These are phyloP conservation scores for Cynodonichthys magdalenae DNA, from an alignment of 2,797 vertebrate species.

Conservation along the genomic window DNA sequence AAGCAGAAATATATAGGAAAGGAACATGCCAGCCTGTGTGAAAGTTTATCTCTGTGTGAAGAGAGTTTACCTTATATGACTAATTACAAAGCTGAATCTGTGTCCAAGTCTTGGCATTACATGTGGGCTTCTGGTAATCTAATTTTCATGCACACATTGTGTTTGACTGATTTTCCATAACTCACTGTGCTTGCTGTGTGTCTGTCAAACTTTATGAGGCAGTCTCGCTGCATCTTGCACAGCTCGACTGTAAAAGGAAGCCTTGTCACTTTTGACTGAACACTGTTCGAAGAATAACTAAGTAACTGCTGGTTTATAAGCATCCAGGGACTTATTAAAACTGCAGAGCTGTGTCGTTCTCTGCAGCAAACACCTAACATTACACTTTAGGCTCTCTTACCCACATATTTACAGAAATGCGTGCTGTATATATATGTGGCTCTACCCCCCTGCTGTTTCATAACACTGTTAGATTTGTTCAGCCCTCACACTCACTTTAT, in stretches of 20 bases:
- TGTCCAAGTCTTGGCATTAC: neutral
- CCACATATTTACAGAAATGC: constrained; percentile 42
- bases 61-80: constrained; percentile 16
- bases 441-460: constrained; percentile 59
- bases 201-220: constrained; percentile 21
- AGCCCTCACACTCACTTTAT: constrained; percentile 58
- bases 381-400: constrained; percentile 42
- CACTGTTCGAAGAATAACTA: constrained; percentile 73
- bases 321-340: constrained; percentile 76
- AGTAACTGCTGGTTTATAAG: constrained; percentile 58
- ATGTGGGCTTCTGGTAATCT: neutral
- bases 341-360: constrained; percentile 56
- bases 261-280: constrained; percentile 46
- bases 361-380: constrained; percentile 48
- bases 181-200: constrained; percentile 9
- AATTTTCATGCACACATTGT: neutral
- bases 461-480: constrained; percentile 43
- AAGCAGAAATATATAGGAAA: constrained; percentile 46
- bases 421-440: constrained; percentile 37
- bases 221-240: constrained; percentile 24
- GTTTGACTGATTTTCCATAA: neutral
- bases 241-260: constrained; percentile 35
- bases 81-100: constrained; percentile 1
- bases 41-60: constrained; percentile 32
- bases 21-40: constrained; percentile 30